phyloP scores from a whole-genome alignment of 1,140 invertebrate genomes.

The Microplitis demolitor region DNA sequence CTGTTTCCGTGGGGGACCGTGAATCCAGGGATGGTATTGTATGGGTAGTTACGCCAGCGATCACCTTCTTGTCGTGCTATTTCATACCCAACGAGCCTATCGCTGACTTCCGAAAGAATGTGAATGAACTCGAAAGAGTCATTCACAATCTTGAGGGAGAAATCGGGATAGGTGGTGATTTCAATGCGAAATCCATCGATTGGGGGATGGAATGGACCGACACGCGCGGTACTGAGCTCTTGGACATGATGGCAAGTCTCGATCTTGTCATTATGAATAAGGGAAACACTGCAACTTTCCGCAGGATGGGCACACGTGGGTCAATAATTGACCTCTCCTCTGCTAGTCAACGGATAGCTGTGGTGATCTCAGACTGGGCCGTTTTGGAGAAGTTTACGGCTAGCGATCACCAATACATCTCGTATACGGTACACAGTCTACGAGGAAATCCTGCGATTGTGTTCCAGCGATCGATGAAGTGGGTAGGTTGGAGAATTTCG shows the following conservation, averaged over 20 bases:
- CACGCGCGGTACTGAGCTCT: too few species aligned
- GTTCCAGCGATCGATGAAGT: constrained; percentile 1
- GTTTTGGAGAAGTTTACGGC: too few species aligned
- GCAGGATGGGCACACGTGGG: not conserved
- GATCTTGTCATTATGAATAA: too few species aligned
- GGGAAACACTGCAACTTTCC: constrained; percentile 18
- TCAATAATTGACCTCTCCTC: not conserved
- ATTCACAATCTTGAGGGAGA: constrained; percentile 2
- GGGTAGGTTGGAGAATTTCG: not conserved
- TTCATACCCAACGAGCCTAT: constrained; percentile 28
- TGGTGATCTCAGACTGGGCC: not conserved
- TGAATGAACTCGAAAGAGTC: constrained; percentile 8
- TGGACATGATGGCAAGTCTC: too few species aligned
- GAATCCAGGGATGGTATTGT: too few species aligned
- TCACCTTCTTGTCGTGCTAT: too few species aligned
- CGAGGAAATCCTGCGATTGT: too few species aligned
- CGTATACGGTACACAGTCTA: not conserved
- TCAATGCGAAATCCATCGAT: too few species aligned
- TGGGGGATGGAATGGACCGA: too few species aligned
- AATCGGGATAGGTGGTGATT: not conserved
- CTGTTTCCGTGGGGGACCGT: too few species aligned
- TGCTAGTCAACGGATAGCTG: not conserved
- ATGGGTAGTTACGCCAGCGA: too few species aligned
- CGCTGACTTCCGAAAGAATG: constrained; percentile 10
- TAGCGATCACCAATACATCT: not conserved